A percentile compares a stretch with the other conserved stretches of the same genome.
These are phyloP conservation scores for Conomelus anceps DNA, from an alignment of 2,888 invertebrate genomes.

Conservation along the genomic window DNA sequence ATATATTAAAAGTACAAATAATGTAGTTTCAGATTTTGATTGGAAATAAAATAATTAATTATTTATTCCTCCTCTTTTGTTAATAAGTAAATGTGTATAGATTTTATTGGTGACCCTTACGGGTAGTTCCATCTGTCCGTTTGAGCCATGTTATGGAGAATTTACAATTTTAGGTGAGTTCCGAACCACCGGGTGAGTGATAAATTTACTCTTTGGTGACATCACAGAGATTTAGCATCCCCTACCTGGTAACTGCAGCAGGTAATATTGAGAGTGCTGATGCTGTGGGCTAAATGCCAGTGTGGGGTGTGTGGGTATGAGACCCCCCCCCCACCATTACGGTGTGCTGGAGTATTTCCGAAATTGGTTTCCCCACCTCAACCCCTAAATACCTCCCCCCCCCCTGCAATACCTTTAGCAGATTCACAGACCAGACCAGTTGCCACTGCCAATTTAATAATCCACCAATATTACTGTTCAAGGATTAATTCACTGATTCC, in stretches of 20 bases:
- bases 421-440: background rate
- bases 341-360: background rate
- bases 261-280: background rate
- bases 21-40: no score
- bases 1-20: no score
- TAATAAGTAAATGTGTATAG: no score
- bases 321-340: background rate
- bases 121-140: no score
- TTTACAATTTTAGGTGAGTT: no score
- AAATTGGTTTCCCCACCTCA: background rate
- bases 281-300: background rate
- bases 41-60: no score
- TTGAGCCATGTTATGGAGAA: no score
- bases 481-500: background rate
- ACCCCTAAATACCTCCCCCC: background rate
- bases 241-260: background rate
- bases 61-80: no score
- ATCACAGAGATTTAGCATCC: background rate
- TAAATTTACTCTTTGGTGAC: background rate
- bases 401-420: no score
- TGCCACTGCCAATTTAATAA: background rate
- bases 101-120: no score
- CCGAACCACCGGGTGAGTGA: no score
- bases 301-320: background rate
- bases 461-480: background rate